Percentiles rank a stretch among this genome's conserved stretches.
phyloP scores from a whole-genome alignment of 2,888 invertebrate genomes.

The Athetis lepigone region DNA sequence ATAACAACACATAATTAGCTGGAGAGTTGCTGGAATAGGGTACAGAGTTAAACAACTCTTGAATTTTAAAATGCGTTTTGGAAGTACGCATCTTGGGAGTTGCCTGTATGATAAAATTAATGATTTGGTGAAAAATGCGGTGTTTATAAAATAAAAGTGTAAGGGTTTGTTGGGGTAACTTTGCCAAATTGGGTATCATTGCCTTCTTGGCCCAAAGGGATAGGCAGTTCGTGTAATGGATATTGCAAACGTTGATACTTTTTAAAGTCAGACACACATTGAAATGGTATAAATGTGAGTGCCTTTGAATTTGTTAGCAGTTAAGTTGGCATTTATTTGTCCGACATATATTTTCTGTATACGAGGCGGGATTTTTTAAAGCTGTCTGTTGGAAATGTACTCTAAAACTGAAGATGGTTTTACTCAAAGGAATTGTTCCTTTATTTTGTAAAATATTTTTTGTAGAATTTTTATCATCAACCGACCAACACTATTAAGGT shows the following conservation, averaged over 20 bases:
- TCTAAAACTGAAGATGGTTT: too few species aligned
- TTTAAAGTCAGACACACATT: conserved; percentile 16
- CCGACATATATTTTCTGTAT: too few species aligned
- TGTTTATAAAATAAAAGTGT: conserved; percentile 6
- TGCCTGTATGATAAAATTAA: conserved; percentile 26
- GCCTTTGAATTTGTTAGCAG: background rate
- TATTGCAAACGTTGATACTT: conserved; percentile 8
- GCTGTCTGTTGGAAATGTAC: too few species aligned
- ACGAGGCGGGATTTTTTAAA: too few species aligned
- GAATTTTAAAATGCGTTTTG: conserved; percentile 43
- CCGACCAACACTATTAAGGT: too few species aligned
- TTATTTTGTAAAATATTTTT: too few species aligned
- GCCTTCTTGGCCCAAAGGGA: conserved; percentile 29
- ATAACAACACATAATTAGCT: conserved; percentile 67
- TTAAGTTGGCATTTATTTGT: background rate
- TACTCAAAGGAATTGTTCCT: too few species aligned
- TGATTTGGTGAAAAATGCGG: background rate
- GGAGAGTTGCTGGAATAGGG: conserved; percentile 40
- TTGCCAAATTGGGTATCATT: conserved; percentile 46
- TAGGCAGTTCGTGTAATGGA: conserved; percentile 16
- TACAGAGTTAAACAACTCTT: conserved; percentile 44
- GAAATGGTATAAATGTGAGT: conserved; percentile 7
- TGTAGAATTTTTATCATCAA: too few species aligned
- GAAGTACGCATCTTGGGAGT: conserved; percentile 34
- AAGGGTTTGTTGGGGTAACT: conserved; percentile 13